phyloP scores from a whole-genome alignment of 2,797 vertebrate genomes.

The Anguilla pacifica region DNA sequence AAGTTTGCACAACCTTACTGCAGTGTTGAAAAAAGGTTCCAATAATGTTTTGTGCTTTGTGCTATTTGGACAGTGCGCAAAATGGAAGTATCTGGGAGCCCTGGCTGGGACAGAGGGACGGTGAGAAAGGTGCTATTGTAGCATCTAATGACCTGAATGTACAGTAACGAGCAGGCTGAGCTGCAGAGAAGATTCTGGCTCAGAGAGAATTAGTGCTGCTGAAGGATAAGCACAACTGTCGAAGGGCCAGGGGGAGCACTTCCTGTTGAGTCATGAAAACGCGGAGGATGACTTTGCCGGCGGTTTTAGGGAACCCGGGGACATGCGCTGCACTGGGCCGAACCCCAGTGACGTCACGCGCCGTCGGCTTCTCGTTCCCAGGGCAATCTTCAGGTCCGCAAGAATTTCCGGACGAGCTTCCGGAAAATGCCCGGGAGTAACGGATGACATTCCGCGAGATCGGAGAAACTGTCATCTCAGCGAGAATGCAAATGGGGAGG shows the following conservation, averaged over 20 bases:
- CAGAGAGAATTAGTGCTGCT: background rate
- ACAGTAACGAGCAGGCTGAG: background rate
- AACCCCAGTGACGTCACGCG: background rate
- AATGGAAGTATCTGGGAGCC: background rate
- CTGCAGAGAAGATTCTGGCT: background rate
- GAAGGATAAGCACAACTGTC: background rate
- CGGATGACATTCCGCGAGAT: constrained; percentile 57
- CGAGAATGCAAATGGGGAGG: background rate
- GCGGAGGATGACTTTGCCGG: constrained; percentile 5
- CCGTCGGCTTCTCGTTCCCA: background rate
- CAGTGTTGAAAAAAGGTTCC: background rate
- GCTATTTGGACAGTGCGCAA: background rate
- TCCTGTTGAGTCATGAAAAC: constrained; percentile 14
- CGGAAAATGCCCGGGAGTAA: constrained; percentile 39
- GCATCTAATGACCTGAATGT: background rate
- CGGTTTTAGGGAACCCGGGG: background rate
- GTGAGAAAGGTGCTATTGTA: background rate
- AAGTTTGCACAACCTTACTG: background rate
- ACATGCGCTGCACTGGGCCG: background rate
- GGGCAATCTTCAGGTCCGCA: background rate
- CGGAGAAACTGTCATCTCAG: constrained; percentile 46
- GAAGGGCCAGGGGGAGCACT: background rate
- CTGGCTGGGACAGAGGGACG: background rate
- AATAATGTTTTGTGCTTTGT: background rate
- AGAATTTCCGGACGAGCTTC: constrained; percentile 34